These are phyloP conservation scores for Euspilapteryx auroguttella DNA, from an alignment of 2,888 invertebrate species.

Conservation along the genomic window DNA sequence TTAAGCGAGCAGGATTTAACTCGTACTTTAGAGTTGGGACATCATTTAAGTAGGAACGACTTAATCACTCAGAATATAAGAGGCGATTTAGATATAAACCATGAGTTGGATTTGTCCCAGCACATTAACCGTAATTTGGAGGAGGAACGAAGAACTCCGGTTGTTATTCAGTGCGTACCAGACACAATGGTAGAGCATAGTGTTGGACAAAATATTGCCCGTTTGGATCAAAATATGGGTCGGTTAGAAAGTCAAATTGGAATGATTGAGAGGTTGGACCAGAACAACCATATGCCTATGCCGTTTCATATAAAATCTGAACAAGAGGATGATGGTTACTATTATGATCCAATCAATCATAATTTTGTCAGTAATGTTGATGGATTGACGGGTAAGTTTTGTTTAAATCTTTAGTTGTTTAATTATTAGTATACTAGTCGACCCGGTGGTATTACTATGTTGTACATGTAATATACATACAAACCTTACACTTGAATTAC, in stretches of 20 bases:
- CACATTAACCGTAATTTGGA: conserved; percentile 18
- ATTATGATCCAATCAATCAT: conserved; percentile 32
- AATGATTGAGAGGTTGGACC: conserved; percentile 13
- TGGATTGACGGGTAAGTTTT: conserved; percentile 28
- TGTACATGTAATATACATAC: too few relatives aligned
- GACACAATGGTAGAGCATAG: neutral
- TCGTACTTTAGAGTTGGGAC: neutral
- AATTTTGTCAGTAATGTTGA: conserved; percentile 15
- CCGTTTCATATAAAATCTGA: conserved; percentile 45
- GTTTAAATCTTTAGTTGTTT: too few relatives aligned
- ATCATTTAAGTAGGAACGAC: conserved; percentile 2
- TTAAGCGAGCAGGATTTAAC: conserved; percentile 12
- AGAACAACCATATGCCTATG: conserved; percentile 26
- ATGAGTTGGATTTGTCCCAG: conserved; percentile 25
- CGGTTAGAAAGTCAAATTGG: too few relatives aligned
- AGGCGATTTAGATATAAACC: conserved; percentile 12
- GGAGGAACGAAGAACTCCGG: conserved; percentile 16
- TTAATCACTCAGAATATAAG: neutral
- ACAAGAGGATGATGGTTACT: conserved; percentile 42
- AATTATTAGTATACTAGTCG: too few relatives aligned
- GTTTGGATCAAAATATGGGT: too few relatives aligned
- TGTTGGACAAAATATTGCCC: conserved; percentile 7
- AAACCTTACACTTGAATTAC: too few relatives aligned
- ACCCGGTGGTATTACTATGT: too few relatives aligned
- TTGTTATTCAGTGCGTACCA: conserved; percentile 9